phyloP scores from a whole-genome alignment of 2,888 invertebrate species.

The Epinotia nisella region DNA sequence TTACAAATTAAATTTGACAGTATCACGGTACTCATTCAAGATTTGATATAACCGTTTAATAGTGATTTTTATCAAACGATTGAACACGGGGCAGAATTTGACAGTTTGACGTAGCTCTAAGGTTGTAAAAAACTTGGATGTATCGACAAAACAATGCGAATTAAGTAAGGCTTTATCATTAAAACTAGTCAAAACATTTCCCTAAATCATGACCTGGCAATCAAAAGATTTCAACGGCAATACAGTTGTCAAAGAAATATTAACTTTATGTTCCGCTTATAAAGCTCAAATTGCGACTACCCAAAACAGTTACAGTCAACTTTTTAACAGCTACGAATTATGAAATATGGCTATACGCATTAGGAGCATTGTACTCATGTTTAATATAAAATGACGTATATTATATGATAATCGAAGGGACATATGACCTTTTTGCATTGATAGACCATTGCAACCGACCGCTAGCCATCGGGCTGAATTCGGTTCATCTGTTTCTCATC shows the following conservation, averaged over 20 bases:
- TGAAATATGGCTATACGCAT: conserved; percentile 4
- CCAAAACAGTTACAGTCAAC: neutral
- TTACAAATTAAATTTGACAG: too few relatives aligned
- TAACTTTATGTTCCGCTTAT: neutral
- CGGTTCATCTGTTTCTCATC: neutral
- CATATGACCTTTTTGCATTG: neutral
- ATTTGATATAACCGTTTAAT: too few relatives aligned
- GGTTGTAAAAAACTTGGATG: neutral
- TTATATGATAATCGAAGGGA: neutral
- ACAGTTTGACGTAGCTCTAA: neutral
- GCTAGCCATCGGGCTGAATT: neutral
- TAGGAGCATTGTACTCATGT: conserved; percentile 13
- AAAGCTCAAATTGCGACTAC: neutral
- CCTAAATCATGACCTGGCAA: neutral
- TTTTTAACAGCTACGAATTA: neutral
- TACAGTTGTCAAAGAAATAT: neutral
- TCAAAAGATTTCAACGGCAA: neutral
- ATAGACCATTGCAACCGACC: neutral
- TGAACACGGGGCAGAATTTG: too few relatives aligned
- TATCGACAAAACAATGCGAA: neutral
- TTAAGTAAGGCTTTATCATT: conserved; percentile 1
- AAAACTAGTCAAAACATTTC: neutral
- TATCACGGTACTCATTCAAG: too few relatives aligned
- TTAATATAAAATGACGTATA: neutral
- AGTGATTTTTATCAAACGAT: too few relatives aligned